These are phyloP conservation scores for Agriopis aurantiaria DNA, from an alignment of 2,888 invertebrate species.

Conservation along the genomic window DNA sequence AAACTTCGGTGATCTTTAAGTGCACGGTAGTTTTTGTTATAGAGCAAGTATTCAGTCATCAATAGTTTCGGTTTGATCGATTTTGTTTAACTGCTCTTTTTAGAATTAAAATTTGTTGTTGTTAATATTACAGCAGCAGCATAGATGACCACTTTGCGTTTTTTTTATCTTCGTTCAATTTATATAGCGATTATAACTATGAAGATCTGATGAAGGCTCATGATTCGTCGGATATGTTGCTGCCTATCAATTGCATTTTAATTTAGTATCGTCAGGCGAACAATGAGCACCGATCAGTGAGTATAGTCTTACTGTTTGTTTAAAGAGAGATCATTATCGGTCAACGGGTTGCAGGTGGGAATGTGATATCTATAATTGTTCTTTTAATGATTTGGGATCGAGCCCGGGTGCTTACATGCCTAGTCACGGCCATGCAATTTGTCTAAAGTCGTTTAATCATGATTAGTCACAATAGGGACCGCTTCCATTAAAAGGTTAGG, in stretches of 20 bases:
- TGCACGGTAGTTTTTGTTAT: slow-evolving; percentile 74
- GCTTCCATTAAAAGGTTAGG: slow-evolving; percentile 80
- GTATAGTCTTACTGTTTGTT: slow-evolving; percentile 76
- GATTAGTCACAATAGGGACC: slow-evolving; percentile 85
- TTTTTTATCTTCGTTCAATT: slow-evolving; percentile 14
- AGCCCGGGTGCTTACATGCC: slow-evolving; percentile 76
- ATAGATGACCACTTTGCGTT: slow-evolving; percentile 2
- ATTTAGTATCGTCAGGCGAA: slow-evolving; percentile 52
- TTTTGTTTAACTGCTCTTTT: slow-evolving; percentile 52
- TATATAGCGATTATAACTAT: slow-evolving; percentile 15
- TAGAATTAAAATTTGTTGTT: slow-evolving; percentile 60
- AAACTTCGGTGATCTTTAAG: slow-evolving; percentile 76
- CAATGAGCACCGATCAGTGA: slow-evolving; percentile 61
- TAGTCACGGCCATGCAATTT: slow-evolving; percentile 86
- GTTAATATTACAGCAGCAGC: slow-evolving; percentile 30
- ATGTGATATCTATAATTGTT: slow-evolving; percentile 86
- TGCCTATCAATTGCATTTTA: slow-evolving; percentile 59
- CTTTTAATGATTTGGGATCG: slow-evolving; percentile 85
- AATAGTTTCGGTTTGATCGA: slow-evolving; percentile 58
- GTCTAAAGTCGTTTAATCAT: slow-evolving; percentile 86
- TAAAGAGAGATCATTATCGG: slow-evolving; percentile 82
- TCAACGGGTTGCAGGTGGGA: slow-evolving; percentile 84
- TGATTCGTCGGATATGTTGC: slow-evolving; percentile 29
- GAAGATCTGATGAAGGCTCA: slow-evolving; percentile 14
- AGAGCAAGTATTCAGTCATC: slow-evolving; percentile 61